phyloP scores from a whole-genome alignment of 2,797 vertebrate species.

The Chelon labrosus region DNA sequence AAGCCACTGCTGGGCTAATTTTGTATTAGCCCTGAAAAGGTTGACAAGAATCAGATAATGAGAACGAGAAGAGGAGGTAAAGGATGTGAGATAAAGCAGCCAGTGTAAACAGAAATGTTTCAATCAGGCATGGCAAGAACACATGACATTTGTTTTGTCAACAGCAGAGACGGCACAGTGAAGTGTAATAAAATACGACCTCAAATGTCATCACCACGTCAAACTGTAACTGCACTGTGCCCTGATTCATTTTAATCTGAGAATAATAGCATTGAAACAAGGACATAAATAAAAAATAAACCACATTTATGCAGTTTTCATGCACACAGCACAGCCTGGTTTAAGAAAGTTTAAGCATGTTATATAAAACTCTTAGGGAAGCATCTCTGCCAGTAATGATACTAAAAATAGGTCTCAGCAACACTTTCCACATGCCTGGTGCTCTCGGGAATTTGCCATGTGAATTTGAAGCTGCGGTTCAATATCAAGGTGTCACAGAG shows the following conservation, averaged over 20 bases:
- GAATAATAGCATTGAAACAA: conserved; percentile 26
- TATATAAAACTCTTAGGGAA: conserved; percentile 13
- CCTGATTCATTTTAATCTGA: conserved; percentile 38
- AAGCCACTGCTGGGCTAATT: conserved; percentile 54
- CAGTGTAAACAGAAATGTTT: conserved; percentile 9
- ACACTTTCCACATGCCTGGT: conserved; percentile 11
- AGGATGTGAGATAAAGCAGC: conserved; percentile 32
- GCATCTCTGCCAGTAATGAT: conserved; percentile 21
- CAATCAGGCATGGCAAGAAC: conserved; percentile 4
- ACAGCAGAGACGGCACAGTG: not conserved
- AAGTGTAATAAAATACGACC: conserved; percentile 20
- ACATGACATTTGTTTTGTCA: conserved; percentile 12
- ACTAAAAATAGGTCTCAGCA: conserved; percentile 47
- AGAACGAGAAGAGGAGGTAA: conserved; percentile 8
- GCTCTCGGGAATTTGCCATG: not conserved
- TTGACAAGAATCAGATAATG: conserved; percentile 51
- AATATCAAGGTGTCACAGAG: conserved; percentile 8
- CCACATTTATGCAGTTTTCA: not conserved
- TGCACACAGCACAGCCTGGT: not conserved
- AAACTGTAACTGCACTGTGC: conserved; percentile 6
- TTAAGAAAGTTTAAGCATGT: conserved; percentile 10
- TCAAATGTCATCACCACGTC: conserved; percentile 32
- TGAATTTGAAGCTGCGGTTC: conserved; percentile 20
- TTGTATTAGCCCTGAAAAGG: conserved; percentile 45
- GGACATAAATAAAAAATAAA: conserved; percentile 26